Evolutionary conservation across 2,113 vertebrate species (phyloP).

Genomic region (Platysteira castanea): DNA sequence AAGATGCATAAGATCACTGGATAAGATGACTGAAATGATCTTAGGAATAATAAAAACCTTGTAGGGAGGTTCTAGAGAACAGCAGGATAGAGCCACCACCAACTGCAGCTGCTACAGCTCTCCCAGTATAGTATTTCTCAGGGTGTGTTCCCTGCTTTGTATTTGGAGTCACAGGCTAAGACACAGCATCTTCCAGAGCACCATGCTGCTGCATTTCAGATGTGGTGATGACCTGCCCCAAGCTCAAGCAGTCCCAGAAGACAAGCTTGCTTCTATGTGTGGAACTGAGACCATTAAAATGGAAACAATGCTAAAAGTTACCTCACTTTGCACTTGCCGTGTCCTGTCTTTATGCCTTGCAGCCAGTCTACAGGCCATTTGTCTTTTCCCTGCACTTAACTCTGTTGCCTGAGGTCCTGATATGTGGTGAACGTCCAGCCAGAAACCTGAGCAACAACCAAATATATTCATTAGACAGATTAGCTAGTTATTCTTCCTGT

Average conservation of each 20-base stretch:
- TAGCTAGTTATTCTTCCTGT: not conserved
- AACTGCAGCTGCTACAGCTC: not conserved
- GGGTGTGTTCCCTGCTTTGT: not conserved
- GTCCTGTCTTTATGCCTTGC: not conserved
- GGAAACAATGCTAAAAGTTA: not conserved
- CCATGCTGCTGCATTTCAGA: not conserved
- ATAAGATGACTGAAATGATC: not conserved
- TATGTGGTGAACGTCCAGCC: not conserved
- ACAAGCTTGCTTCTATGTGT: not conserved
- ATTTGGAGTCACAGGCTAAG: not conserved
- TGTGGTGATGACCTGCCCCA: not conserved
- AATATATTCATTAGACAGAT: not conserved
- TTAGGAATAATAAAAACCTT: not conserved
- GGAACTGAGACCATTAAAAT: not conserved
- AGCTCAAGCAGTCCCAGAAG: not conserved
- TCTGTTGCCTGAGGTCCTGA: not conserved
- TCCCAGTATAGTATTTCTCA: not conserved
- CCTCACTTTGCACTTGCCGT: not conserved
- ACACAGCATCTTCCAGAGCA: fast-evolving
- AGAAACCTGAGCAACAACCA: not conserved
- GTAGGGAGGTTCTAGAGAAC: not conserved
- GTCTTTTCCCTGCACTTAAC: not conserved
- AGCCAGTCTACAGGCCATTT: not conserved
- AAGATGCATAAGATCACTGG: not conserved
- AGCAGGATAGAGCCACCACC: not conserved